These are phyloP conservation scores for Halcyon badia DNA, from an alignment of 2,797 vertebrate genomes.

Conservation along the genomic window DNA sequence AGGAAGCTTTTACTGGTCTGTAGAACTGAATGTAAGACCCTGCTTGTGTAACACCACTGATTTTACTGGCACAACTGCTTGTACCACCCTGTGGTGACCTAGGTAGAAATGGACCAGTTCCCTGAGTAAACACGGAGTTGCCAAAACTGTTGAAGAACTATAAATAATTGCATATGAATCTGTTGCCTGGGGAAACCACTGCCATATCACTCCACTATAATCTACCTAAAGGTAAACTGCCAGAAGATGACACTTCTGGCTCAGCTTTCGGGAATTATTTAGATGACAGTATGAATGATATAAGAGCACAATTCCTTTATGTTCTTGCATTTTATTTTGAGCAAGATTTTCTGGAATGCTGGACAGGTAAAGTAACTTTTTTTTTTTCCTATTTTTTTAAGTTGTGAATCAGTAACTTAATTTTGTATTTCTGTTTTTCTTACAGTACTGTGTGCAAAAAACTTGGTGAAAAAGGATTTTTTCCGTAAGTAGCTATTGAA, in stretches of 20 bases:
- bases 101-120: background rate
- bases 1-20: background rate
- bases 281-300: background rate
- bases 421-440: slow-evolving; percentile 76
- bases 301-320: background rate
- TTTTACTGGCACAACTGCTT: background rate
- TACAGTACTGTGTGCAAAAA: slow-evolving; percentile 97
- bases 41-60: background rate
- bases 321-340: background rate
- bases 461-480: slow-evolving; percentile 98
- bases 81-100: background rate
- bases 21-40: background rate
- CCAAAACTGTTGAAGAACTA: background rate
- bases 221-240: background rate
- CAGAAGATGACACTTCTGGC: background rate
- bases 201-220: background rate
- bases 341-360: slow-evolving; percentile 7
- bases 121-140: background rate
- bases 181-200: background rate
- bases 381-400: background rate
- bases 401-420: background rate
- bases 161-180: background rate
- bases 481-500: slow-evolving; percentile 90
- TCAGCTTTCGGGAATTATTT: slow-evolving; percentile 23
- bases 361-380: background rate